phyloP scores from a whole-genome alignment of 1,140 invertebrate species.

The Lepidostoma basale region DNA sequence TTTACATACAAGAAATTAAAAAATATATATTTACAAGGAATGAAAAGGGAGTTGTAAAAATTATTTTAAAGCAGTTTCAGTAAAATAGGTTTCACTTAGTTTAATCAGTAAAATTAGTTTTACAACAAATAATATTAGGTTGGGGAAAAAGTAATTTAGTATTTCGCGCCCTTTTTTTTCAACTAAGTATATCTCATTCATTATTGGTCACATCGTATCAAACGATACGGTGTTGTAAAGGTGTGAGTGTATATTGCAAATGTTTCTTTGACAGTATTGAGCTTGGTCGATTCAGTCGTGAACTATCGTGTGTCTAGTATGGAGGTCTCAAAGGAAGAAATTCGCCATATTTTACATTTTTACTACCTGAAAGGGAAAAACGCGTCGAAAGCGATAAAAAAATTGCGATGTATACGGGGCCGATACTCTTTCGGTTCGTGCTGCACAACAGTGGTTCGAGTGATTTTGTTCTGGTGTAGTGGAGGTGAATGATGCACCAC shows the following conservation, averaged over 20 bases:
- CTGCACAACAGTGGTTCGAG: conserved; percentile 6
- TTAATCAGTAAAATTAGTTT: too few species aligned
- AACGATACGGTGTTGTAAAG: background rate
- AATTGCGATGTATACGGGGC: background rate
- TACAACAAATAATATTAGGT: too few species aligned
- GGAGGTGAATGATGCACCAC: conserved; percentile 12
- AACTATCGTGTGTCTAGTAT: conserved; percentile 15
- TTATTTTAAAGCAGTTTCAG: too few species aligned
- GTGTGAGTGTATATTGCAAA: background rate
- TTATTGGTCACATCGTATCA: background rate
- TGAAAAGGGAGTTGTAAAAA: too few species aligned
- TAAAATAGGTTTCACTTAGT: too few species aligned
- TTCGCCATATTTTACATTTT: conserved; percentile 10
- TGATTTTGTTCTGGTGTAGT: conserved; percentile 2
- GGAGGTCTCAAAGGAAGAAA: conserved; percentile 13
- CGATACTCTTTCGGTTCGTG: conserved; percentile 3
- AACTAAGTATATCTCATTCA: conserved; percentile 16
- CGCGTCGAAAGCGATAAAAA: conserved; percentile 3
- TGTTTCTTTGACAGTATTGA: background rate
- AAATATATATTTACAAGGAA: too few species aligned
- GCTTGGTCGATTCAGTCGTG: conserved; percentile 43
- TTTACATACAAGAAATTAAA: too few species aligned
- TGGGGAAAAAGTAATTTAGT: too few species aligned
- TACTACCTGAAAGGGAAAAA: conserved; percentile 5
- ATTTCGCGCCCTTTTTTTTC: too few species aligned